Evolutionary conservation across 2,113 vertebrate species (phyloP).

Genomic region (Oncorhynchus gorbuscha): DNA sequence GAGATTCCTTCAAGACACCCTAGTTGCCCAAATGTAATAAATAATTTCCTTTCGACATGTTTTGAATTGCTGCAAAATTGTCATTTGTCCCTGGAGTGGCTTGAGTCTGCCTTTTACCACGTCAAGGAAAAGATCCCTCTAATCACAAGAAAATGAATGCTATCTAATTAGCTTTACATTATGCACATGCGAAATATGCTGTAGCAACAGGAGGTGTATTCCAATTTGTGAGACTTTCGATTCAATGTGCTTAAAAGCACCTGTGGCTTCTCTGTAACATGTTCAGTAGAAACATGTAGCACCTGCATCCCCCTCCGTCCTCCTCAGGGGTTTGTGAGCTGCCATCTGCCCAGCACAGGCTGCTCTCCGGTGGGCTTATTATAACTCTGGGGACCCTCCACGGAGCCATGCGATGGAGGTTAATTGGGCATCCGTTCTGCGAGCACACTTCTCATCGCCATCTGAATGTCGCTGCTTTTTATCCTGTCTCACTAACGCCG

Average conservation of each 20-base stretch:
- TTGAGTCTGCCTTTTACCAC: background rate
- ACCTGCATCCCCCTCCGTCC: background rate
- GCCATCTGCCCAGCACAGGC: slow-evolving; percentile 48
- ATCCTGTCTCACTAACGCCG: background rate
- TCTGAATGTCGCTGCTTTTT: background rate
- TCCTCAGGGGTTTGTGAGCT: slow-evolving; percentile 20
- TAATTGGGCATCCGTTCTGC: slow-evolving; percentile 41
- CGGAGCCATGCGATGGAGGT: slow-evolving; percentile 44
- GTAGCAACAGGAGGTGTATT: too few species aligned
- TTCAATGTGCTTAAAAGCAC: too few species aligned
- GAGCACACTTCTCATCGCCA: background rate
- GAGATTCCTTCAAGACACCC: background rate
- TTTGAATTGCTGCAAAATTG: background rate
- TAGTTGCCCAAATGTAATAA: background rate
- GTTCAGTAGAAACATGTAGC: background rate
- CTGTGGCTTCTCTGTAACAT: too few species aligned
- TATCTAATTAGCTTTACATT: too few species aligned
- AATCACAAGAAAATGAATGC: too few species aligned
- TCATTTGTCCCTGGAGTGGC: background rate
- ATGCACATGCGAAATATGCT: too few species aligned
- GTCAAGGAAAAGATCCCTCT: background rate
- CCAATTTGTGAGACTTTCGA: too few species aligned
- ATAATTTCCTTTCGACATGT: background rate
- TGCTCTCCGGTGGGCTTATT: slow-evolving; percentile 32
- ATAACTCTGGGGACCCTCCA: slow-evolving; percentile 24